Evolutionary conservation across 2,888 invertebrate species (phyloP), one percentile per base, ranked within the genome.

Genomic region (Lepidonotus clava): DNA sequence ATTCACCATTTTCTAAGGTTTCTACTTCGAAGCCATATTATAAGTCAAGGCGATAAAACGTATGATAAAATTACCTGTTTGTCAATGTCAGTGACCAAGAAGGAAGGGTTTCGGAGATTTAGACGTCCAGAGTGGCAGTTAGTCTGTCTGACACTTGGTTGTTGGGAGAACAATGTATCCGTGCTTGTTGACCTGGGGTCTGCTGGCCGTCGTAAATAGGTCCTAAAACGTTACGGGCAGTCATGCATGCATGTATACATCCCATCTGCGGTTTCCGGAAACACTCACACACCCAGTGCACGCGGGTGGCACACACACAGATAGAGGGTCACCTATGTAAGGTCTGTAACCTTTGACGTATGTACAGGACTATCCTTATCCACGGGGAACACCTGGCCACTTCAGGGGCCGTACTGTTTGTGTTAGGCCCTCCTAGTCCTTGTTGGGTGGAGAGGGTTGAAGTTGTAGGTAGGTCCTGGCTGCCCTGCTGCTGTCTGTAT

Each of bases 181-280:
- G 24, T 11, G 28, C 28, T 11, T 0, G 61, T 1, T 61, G 61
- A 24, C n/a, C 61, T n/a, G 61, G n/a, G n/a, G 61, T 61, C 61
- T 46, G 18, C 46, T 32, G 61, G 28, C n/a, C n/a, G n/a, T n/a
- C 28, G 28, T 61, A 28, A 61, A 61, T 32, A 61, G 61, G 28
- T 24, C 1, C 24, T 61, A 61, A 61, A 61, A 61, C 28, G 61
- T 28, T 61, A 28, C 28, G 14, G 61, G 24, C 61, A 61, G 61
- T 32, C 61, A 61, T 4, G 61, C 61, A 32, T 61, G 61, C 61
- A 4, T n/a, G 61, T 28, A 61, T 11, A 61, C 61, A 61, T 61
- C 61, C 61, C 61, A 61, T 61, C 61, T 61, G 61, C 61, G 61
- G 61, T 61, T 61, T 61, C 61, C 28, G 61, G 61, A 61, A 61